Evolutionary conservation across 2,797 vertebrate species (phyloP).

Genomic region (Peromyscus attwateri): DNA sequence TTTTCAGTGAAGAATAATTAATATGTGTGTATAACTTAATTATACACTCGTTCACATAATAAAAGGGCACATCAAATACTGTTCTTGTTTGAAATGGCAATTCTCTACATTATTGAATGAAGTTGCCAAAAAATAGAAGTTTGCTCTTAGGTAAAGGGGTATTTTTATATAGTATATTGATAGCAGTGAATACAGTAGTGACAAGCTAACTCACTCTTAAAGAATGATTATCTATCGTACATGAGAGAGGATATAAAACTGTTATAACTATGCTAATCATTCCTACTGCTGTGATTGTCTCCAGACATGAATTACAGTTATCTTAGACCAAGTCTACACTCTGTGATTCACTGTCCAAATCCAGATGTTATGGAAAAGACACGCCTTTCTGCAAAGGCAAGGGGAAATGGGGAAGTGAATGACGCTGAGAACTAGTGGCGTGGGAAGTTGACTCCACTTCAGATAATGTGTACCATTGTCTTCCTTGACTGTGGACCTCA

Average conservation of each 20-base stretch:
- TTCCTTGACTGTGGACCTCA: neutral
- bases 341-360: neutral
- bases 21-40: neutral
- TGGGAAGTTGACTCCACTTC: neutral
- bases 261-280: neutral
- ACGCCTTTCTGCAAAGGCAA: neutral
- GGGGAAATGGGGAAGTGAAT: neutral
- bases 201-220: neutral
- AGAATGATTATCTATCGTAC: neutral
- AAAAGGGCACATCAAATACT: conserved; percentile 16
- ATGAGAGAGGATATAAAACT: neutral
- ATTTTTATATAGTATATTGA: conserved; percentile 1
- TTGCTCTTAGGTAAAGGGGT: neutral
- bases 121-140: neutral
- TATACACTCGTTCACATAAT: neutral
- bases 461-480: neutral
- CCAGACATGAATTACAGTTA: neutral
- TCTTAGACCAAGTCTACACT: neutral
- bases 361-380: neutral
- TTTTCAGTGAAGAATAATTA: conserved; percentile 48
- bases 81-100: neutral
- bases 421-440: neutral
- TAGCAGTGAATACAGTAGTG: neutral
- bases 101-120: conserved; percentile 51
- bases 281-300: neutral